Evolutionary conservation across 2,888 invertebrate genomes (phyloP), one percentile per base, ranked within the genome.

Genomic region (Drosophila nr. perissopoda): DNA sequence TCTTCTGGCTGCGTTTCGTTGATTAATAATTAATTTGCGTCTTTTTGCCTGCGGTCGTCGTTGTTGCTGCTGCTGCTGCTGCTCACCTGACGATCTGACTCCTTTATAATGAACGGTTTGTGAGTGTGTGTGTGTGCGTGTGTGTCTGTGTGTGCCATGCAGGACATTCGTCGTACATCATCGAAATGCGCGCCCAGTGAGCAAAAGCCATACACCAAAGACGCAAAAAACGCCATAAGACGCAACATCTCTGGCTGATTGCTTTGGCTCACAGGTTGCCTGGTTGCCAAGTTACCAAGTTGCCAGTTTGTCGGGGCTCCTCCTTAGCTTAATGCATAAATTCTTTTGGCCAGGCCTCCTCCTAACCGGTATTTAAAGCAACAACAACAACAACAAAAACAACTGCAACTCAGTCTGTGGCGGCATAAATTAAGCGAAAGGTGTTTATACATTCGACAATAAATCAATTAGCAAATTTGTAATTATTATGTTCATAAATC

Each of bases 1-100:
- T 67, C 62, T 58, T 62, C 64, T 66, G 70, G 75, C 82, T 85
- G 82, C 86, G 80, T 85, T 91, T 90, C 85, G 90, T 91, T 92
- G 92, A 92, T 92, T 92, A 92, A 92, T 92, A 92, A 92, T 92
- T 92, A 92, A 92, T 92, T 92, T 92, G 91, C 83, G 91, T 88
- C 86, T 79, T 82, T 58, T 78, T 77, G 89, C 85, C 88, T 73
- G 76, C 74, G 79, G 79, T 72, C 64, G 66, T 71, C 63, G 79
- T 29, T 61, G 60, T 48, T 67, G 62, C 13, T 57, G 62, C 36
- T 33, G 61, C 52, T 72, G 60, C 10, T 69, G 58, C 59, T n/a
- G 74, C 82, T 79, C 85, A 84, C 87, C 87, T 88, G 84, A 88
- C 83, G 85, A 85, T 77, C 81, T 81, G 90, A 89, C 91, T 90